These are phyloP conservation scores for Macrosoma leucophasiata DNA, from an alignment of 2,888 invertebrate species.

Conservation along the genomic window DNA sequence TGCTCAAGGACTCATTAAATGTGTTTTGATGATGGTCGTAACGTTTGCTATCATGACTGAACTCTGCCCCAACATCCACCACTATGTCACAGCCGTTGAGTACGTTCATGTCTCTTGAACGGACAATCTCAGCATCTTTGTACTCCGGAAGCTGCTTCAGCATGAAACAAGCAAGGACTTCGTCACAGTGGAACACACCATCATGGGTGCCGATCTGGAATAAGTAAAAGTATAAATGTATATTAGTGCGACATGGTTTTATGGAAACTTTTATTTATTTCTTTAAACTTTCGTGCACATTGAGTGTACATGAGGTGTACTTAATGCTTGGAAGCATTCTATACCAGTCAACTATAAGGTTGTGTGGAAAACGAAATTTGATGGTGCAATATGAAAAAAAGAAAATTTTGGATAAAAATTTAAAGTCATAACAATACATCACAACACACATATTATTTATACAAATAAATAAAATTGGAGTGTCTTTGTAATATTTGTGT, in stretches of 20 bases:
- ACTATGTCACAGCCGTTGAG: slow-evolving; percentile 93
- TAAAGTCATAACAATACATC: too few relatives aligned
- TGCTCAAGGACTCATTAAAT: slow-evolving; percentile 81
- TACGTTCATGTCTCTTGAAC: slow-evolving; percentile 76
- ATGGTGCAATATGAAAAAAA: too few relatives aligned
- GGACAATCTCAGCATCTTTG: slow-evolving; percentile 85
- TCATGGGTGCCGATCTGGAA: slow-evolving; percentile 82
- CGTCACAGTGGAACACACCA: slow-evolving; percentile 95
- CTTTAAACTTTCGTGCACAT: too few relatives aligned
- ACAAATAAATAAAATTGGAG: too few relatives aligned
- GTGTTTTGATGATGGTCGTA: slow-evolving; percentile 97
- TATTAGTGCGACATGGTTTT: background rate
- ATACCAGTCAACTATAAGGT: too few relatives aligned
- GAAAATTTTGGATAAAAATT: too few relatives aligned
- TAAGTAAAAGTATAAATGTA: background rate
- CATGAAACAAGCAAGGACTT: slow-evolving; percentile 95
- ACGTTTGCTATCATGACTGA: slow-evolving; percentile 82
- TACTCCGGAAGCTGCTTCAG: slow-evolving; percentile 87
- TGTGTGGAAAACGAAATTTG: too few relatives aligned
- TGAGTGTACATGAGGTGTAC: too few relatives aligned
- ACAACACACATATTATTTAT: too few relatives aligned
- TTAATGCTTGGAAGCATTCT: too few relatives aligned
- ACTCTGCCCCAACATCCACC: slow-evolving; percentile 94
- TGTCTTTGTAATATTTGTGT: too few relatives aligned
- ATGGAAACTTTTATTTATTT: background rate